These are phyloP conservation scores for Heliconius ethilla DNA, from an alignment of 2,888 invertebrate species.

Conservation along the genomic window DNA sequence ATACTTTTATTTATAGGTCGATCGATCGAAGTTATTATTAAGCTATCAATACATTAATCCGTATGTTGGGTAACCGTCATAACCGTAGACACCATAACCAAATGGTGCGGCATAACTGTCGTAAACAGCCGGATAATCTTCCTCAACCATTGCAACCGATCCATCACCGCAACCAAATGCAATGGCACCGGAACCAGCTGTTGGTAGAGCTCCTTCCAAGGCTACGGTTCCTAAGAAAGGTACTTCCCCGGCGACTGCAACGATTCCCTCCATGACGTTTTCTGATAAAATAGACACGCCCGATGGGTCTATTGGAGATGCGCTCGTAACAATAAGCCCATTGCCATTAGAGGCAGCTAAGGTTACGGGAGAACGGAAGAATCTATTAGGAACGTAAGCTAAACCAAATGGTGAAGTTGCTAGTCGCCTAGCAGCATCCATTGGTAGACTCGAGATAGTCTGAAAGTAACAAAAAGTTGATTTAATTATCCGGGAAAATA, in stretches of 20 bases:
- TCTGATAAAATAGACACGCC: slow-evolving; percentile 48
- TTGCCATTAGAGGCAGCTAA: slow-evolving; percentile 44
- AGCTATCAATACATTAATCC: slow-evolving; percentile 1
- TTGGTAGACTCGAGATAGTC: slow-evolving; percentile 19
- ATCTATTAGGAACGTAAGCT: slow-evolving; percentile 7
- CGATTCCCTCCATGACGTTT: slow-evolving; percentile 36
- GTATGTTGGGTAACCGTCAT: slow-evolving; percentile 3
- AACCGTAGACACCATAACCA: slow-evolving; percentile 10
- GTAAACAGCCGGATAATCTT: slow-evolving; percentile 5
- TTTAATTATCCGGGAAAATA: background rate
- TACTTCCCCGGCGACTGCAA: slow-evolving; percentile 45
- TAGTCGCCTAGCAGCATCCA: slow-evolving; percentile 19
- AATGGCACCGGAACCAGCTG: slow-evolving; percentile 52
- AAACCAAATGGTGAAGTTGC: slow-evolving; percentile 12
- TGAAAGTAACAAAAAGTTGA: background rate
- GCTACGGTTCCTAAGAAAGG: slow-evolving; percentile 53
- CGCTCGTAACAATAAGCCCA: slow-evolving; percentile 49
- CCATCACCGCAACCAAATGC: slow-evolving; percentile 46
- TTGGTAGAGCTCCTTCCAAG: slow-evolving; percentile 52
- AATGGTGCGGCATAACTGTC: slow-evolving; percentile 4
- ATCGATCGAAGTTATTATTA: slow-evolving; percentile 1
- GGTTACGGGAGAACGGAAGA: slow-evolving; percentile 24
- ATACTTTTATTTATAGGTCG: background rate
- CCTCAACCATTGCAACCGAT: slow-evolving; percentile 4
- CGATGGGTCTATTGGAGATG: slow-evolving; percentile 46